Conservation (phyloP, 2,797 vertebrate species). For the Labeo calbasu region DNA sequence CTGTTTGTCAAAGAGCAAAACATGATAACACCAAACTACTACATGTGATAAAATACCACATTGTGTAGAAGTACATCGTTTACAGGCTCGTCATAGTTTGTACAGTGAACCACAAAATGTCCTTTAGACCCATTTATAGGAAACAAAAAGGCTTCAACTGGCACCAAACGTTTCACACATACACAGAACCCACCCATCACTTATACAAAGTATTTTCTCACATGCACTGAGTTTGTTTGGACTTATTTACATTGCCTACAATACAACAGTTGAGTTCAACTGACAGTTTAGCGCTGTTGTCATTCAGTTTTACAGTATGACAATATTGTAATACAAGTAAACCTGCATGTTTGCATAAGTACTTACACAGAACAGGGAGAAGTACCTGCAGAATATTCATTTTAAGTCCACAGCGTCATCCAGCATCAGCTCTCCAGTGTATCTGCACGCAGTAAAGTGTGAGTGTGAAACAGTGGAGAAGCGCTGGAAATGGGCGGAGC, state of each 20-base stretch:
- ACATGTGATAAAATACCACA: background rate
- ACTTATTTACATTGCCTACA: background rate
- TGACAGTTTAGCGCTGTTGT: background rate
- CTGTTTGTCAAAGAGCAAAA: background rate
- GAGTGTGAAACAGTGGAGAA: background rate
- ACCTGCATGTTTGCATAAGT: background rate
- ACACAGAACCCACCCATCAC: background rate
- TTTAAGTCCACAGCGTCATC: constrained; percentile 4
- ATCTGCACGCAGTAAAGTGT: background rate
- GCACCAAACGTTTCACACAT: background rate
- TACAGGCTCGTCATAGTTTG: background rate
- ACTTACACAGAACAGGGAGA: constrained; percentile 36
- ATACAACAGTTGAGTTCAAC: background rate
- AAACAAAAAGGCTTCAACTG: background rate
- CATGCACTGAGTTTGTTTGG: background rate
- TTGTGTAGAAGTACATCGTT: background rate
- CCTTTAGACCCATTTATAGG: background rate
- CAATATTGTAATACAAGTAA: background rate
- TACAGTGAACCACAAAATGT: background rate
- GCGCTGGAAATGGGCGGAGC: background rate
- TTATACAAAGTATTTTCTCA: background rate
- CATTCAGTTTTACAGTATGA: background rate
- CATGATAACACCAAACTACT: background rate
- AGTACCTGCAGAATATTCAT: constrained; percentile 27
- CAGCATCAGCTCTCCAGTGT: constrained; percentile 9